Evolutionary conservation across 2,888 invertebrate genomes (phyloP).

Genomic region (Steinernema hermaphroditum): DNA sequence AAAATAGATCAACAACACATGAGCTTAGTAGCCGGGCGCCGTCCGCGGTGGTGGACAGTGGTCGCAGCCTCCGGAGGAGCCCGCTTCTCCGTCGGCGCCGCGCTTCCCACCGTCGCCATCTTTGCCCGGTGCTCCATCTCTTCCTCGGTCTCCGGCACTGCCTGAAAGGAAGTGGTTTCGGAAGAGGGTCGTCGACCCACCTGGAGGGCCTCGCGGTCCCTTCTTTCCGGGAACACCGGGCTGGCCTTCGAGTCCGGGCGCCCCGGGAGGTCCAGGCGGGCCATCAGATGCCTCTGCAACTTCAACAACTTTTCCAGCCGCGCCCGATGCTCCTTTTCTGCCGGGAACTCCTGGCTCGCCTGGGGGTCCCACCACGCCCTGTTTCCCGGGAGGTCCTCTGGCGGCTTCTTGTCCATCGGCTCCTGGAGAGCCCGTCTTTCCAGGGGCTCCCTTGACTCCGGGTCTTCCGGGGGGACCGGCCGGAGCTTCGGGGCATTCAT

Average conservation of each 20-base stretch:
- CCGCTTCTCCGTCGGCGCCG: neutral
- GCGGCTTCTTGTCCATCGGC: constrained; percentile 31
- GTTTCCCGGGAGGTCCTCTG: constrained; percentile 33
- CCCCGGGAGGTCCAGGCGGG: neutral
- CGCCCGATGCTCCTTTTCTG: neutral
- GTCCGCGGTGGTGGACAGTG: constrained; percentile 14
- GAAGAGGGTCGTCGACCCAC: neutral
- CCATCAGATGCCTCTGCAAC: neutral
- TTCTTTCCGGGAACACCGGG: neutral
- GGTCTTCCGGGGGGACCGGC: constrained; percentile 32
- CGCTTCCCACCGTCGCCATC: constrained; percentile 32
- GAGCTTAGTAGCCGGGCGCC: constrained; percentile 3
- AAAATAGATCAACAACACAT: neutral
- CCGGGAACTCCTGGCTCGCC: constrained; percentile 25
- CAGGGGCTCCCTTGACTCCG: constrained; percentile 31
- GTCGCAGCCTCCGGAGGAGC: constrained; percentile 3
- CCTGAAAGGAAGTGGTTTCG: neutral
- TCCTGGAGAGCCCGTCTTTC: constrained; percentile 25
- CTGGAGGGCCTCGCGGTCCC: constrained; percentile 17
- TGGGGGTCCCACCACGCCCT: constrained; percentile 32
- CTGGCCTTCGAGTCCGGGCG: neutral
- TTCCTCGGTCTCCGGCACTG: constrained; percentile 4
- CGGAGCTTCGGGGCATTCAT: constrained; percentile 29
- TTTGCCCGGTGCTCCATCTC: constrained; percentile 20
- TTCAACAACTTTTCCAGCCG: neutral